A percentile compares a stretch with the other conserved stretches of the same genome.
These are phyloP conservation scores for Embidobia sp. DNA, from an alignment of 2,888 invertebrate genomes.

Conservation along the genomic window DNA sequence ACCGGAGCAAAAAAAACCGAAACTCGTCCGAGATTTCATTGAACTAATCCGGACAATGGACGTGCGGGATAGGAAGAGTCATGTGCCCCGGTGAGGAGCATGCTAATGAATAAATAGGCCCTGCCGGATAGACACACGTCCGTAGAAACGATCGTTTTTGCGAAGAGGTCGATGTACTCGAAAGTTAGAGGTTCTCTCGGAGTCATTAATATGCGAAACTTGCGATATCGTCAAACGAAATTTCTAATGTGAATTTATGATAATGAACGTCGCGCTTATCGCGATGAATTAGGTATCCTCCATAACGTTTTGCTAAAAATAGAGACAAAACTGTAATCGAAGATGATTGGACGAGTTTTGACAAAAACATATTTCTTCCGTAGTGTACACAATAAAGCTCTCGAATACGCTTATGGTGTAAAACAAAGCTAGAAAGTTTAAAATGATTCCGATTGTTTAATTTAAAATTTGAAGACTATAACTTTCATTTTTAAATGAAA, in stretches of 20 bases:
- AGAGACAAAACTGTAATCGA: too few relatives aligned
- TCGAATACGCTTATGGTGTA: too few relatives aligned
- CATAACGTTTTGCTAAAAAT: too few relatives aligned
- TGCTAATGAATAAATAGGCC: conserved; percentile 58
- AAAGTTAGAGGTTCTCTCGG: conserved; percentile 78
- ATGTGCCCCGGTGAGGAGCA: conserved; percentile 1
- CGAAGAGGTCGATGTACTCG: conserved; percentile 77
- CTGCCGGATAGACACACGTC: conserved; percentile 31
- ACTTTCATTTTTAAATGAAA: too few relatives aligned
- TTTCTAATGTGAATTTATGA: conserved; percentile 73
- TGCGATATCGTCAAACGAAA: conserved; percentile 74
- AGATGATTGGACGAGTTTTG: too few relatives aligned
- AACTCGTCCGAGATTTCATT: conserved; percentile 34
- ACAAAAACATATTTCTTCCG: too few relatives aligned
- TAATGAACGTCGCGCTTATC: background rate
- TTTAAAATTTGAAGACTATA: too few relatives aligned
- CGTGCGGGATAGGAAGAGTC: conserved; percentile 31
- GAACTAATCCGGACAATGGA: conserved; percentile 46
- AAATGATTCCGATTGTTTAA: too few relatives aligned
- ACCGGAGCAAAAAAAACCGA: conserved; percentile 1
- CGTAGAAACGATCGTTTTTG: conserved; percentile 61
- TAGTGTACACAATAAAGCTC: too few relatives aligned
- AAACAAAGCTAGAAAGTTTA: too few relatives aligned
- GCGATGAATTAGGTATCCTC: background rate
- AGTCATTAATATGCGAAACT: conserved; percentile 72